These are phyloP conservation scores for Loxodonta africana DNA, from an alignment of 2,113 vertebrate genomes.

Conservation along the genomic window DNA sequence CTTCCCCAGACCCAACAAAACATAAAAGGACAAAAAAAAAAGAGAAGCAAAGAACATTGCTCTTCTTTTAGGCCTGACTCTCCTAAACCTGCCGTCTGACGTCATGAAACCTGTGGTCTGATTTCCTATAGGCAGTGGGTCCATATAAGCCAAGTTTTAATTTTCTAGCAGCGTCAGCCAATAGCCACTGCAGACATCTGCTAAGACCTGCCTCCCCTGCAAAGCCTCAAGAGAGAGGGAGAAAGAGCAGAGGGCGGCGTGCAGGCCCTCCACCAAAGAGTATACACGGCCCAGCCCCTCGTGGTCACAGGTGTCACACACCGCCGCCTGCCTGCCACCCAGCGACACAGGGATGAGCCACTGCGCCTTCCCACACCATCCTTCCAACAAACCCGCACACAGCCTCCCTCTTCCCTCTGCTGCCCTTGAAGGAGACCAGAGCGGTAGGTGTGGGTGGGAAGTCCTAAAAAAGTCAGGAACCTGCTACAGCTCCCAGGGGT, in stretches of 20 bases:
- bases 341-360: neutral
- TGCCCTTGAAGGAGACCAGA: neutral
- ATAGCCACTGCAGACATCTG: neutral
- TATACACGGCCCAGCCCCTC: neutral
- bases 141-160: neutral
- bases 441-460: neutral
- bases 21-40: neutral
- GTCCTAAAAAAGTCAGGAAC: neutral
- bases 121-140: neutral
- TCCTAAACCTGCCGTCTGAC: neutral
- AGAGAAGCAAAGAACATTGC: neutral
- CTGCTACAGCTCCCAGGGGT: neutral
- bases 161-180: neutral
- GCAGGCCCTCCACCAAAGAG: neutral
- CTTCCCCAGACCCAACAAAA: neutral
- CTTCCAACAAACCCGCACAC: neutral
- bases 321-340: neutral
- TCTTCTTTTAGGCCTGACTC: neutral
- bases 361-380: neutral
- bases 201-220: neutral
- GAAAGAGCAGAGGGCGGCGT: neutral
- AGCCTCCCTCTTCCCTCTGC: neutral
- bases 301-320: neutral
- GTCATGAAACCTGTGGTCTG: neutral
- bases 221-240: constrained; percentile 15